Percentiles rank a stretch among this genome's conserved stretches.
These are phyloP conservation scores for Myrmecobius fasciatus DNA, from an alignment of 2,113 vertebrate genomes.

Conservation along the genomic window DNA sequence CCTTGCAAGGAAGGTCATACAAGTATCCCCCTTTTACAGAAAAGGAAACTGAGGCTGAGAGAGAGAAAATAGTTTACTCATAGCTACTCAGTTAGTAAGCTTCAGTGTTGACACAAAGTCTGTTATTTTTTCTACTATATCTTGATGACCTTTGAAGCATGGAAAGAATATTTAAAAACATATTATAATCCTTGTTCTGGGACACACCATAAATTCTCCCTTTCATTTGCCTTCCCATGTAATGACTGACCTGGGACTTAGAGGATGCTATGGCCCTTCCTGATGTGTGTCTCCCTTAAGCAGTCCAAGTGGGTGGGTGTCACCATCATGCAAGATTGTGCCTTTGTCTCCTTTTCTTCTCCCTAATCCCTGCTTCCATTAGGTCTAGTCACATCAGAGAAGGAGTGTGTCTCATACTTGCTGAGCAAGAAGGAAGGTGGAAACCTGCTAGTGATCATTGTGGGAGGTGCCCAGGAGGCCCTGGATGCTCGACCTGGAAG, in stretches of 20 bases:
- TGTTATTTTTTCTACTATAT: not conserved
- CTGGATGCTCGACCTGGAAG: conserved; percentile 91
- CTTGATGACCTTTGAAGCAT: not conserved
- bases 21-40: not conserved
- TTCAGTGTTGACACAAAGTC: not conserved
- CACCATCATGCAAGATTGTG: not conserved
- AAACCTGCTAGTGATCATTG: conserved; percentile 86
- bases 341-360: not conserved
- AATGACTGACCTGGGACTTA: not conserved
- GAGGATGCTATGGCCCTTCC: not conserved
- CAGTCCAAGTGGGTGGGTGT: not conserved
- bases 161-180: not conserved
- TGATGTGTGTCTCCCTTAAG: not conserved
- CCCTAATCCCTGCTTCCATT: conserved; percentile 28
- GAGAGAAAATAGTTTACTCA: not conserved
- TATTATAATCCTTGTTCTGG: not conserved
- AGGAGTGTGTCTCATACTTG: conserved; percentile 86
- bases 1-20: not conserved
- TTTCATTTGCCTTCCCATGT: not conserved
- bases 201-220: not conserved
- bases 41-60: not conserved
- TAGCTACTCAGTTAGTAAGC: not conserved
- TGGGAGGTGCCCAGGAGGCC: conserved; percentile 92
- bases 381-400: conserved; percentile 93
- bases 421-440: conserved; percentile 84